These are phyloP conservation scores for Bedellia somnulentella DNA, from an alignment of 2,888 invertebrate species.

Conservation along the genomic window DNA sequence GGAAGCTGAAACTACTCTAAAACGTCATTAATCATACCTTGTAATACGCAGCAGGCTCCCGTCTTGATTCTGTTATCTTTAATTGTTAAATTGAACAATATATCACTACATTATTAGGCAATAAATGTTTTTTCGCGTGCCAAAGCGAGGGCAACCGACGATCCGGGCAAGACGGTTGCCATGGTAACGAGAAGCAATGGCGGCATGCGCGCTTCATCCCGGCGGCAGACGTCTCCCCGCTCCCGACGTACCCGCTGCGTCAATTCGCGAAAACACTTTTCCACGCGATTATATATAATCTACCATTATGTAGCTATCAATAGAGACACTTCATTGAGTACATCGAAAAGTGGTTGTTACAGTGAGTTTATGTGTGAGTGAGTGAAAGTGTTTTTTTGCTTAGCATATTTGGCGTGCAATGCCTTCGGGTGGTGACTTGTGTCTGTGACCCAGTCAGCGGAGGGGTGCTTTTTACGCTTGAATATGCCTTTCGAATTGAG, in stretches of 20 bases:
- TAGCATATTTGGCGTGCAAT: slow-evolving; percentile 33
- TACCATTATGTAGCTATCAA: slow-evolving; percentile 27
- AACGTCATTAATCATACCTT: no score
- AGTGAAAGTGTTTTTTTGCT: slow-evolving; percentile 28
- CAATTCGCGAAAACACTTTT: slow-evolving; percentile 24
- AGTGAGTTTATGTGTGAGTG: slow-evolving; percentile 15
- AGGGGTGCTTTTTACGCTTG: slow-evolving; percentile 38
- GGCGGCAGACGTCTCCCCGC: slow-evolving; percentile 36
- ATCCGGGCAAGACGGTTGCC: slow-evolving; percentile 43
- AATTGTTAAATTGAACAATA: no score
- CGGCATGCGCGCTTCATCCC: slow-evolving; percentile 49
- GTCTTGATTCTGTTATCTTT: no score
- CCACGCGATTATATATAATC: slow-evolving; percentile 27
- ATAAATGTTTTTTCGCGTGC: slow-evolving; percentile 32
- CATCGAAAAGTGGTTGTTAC: slow-evolving; percentile 10
- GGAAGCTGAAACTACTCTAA: no score
- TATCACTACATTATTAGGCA: slow-evolving; percentile 51
- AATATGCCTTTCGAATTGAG: slow-evolving; percentile 53
- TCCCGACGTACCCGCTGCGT: slow-evolving; percentile 35
- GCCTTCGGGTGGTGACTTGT: slow-evolving; percentile 28
- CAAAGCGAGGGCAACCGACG: slow-evolving; percentile 37
- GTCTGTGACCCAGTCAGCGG: slow-evolving; percentile 29
- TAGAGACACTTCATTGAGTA: slow-evolving; percentile 18
- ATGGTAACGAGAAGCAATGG: slow-evolving; percentile 44
- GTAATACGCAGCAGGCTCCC: no score